Evolutionary conservation across 2,113 vertebrate genomes (phyloP), one percentile per base, ranked within the genome.

Genomic region (Neolamprologus kungweensis): DNA sequence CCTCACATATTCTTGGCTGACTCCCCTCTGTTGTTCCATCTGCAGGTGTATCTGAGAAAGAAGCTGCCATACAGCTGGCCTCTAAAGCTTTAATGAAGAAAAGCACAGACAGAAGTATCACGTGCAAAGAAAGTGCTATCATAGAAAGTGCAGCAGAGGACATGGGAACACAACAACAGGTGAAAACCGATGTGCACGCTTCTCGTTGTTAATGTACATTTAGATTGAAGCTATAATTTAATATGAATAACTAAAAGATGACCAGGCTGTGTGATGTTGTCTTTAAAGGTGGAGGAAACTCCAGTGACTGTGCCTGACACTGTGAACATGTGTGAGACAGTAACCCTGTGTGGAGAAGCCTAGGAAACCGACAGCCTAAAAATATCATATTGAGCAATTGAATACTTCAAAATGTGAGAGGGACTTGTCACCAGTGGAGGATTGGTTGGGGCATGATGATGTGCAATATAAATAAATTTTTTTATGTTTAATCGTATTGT

Each of bases 341-440:
- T 73, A 88, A 85, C 94, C 47, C 85, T 93, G 53, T 95, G 93
- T 91, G 91, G 94, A 84, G 94, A 95, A 88, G 91, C 88, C 5
- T 94, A 90, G 88, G 28, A 87, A 89, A 85, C 23, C 58, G 28
- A 82, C 53, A 82, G 21, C 23, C 10, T 3, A 55, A 58, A 68
- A 31, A 79, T 12, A 23, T 40, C 17, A 50, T n/a, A 26, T 9
- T 7, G 11, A 87, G 42, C 23, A 57, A 10, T 5, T 60, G 51
- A 63, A 58, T 89, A 60, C 12, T n/a, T 78, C 7, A 10, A 40
- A 10, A 55, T 3, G 33, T 14, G 37, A 75, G 14, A 11, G 23
- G 54, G 5, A 1, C 47, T 16, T 28, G 2, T 78, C 23, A 28
- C 23, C n/a, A 37, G 53, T 51, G 35, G 4, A 54, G 16, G 37